Conservation (phyloP, 2,113 vertebrate species). For the Thalassoma bifasciatum region DNA sequence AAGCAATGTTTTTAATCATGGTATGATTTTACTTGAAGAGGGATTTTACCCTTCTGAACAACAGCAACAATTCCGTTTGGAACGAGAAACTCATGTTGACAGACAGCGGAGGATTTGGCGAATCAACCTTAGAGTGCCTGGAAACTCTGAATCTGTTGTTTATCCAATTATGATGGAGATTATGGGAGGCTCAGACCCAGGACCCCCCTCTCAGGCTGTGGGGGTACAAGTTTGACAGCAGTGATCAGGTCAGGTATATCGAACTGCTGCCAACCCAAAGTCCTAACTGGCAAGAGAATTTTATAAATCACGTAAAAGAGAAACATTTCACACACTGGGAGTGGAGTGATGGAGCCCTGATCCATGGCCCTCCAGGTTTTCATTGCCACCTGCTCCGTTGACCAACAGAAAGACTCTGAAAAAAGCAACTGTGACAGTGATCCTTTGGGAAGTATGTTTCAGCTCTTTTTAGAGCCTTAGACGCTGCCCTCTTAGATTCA, state of each 20-base stretch:
- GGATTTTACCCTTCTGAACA: too few relatives aligned
- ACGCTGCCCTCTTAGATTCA: slow-evolving; percentile 13
- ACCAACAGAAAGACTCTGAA: too few relatives aligned
- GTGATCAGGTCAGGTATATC: slow-evolving; percentile 62
- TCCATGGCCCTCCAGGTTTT: slow-evolving; percentile 28
- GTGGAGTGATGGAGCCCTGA: not conserved
- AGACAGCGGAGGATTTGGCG: not conserved
- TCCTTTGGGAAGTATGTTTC: too few relatives aligned
- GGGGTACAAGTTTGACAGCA: too few relatives aligned
- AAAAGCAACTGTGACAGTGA: too few relatives aligned
- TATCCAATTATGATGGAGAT: slow-evolving; percentile 20
- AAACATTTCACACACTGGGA: slow-evolving; percentile 61
- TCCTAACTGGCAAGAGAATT: slow-evolving; percentile 53
- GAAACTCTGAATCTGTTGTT: not conserved
- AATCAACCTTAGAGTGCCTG: too few relatives aligned
- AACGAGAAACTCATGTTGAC: too few relatives aligned
- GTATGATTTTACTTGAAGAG: not conserved
- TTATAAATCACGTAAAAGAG: slow-evolving; percentile 69
- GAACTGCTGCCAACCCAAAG: slow-evolving; percentile 56
- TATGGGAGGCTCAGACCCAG: not conserved
- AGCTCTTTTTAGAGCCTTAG: slow-evolving; percentile 14
- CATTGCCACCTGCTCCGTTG: slow-evolving; percentile 31
- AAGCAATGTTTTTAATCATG: slow-evolving; percentile 15
- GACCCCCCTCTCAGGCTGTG: slow-evolving; percentile 11
- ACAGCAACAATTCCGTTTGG: too few relatives aligned